Evolutionary conservation across 2,888 invertebrate species (phyloP).

Genomic region (Tetragonisca angustula): DNA sequence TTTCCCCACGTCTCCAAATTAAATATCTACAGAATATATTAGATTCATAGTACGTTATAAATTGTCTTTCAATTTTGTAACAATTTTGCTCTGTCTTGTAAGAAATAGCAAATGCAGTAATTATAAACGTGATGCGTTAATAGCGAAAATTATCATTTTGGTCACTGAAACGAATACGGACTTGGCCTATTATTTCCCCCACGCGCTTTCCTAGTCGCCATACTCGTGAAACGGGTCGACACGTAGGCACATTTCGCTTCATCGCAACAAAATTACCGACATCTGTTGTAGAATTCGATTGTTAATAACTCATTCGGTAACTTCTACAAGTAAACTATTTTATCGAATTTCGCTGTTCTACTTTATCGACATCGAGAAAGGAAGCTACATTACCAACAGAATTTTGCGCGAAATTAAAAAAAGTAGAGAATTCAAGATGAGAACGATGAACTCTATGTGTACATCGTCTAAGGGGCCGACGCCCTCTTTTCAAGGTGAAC

Average conservation of each 20-base stretch:
- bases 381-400: constrained; percentile 56
- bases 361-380: constrained; percentile 21
- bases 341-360: constrained; percentile 11
- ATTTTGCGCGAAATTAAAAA: constrained; percentile 65
- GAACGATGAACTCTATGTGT: constrained; percentile 76
- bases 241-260: constrained; percentile 65
- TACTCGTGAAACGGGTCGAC: constrained; percentile 39
- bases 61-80: neutral
- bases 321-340: neutral
- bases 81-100: neutral
- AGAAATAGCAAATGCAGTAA: neutral
- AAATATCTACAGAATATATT: neutral
- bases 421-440: constrained; percentile 55
- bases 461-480: constrained; percentile 74
- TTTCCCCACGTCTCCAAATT: neutral
- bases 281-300: constrained; percentile 37
- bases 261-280: constrained; percentile 34
- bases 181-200: constrained; percentile 64
- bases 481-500: constrained; percentile 80
- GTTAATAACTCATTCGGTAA: neutral
- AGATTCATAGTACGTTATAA: neutral
- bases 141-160: constrained; percentile 57
- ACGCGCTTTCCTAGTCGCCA: constrained; percentile 58
- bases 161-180: constrained; percentile 53
- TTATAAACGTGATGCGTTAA: constrained; percentile 8